A percentile compares a stretch with the other conserved stretches of the same genome.
Evolutionary conservation across 2,888 invertebrate species (phyloP).

Genomic region (Diplolepis rosae): DNA sequence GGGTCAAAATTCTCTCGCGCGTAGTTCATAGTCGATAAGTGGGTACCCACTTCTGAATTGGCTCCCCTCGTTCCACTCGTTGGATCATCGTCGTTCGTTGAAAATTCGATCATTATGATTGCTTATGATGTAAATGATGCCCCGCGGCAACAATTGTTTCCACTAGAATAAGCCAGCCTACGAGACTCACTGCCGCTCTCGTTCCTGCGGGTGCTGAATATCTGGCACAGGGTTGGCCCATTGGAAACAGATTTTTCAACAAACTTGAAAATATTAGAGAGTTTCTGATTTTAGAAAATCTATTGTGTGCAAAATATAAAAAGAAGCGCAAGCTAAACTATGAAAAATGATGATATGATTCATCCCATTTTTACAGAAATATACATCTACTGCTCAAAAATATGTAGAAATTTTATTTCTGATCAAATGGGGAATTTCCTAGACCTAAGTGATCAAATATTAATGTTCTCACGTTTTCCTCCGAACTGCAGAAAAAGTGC

Average conservation of each 20-base stretch:
- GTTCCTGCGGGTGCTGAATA: slow-evolving; percentile 31
- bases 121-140: slow-evolving; percentile 79
- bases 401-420: no score
- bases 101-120: slow-evolving; percentile 74
- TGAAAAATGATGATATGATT: no score
- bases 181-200: slow-evolving; percentile 16
- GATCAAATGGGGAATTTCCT: no score
- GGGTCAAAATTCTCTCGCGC: slow-evolving; percentile 49
- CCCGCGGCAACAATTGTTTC: slow-evolving; percentile 75
- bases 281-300: no score
- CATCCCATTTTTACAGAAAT: no score
- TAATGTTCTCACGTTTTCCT: no score
- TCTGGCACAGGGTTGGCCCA: neutral
- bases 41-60: slow-evolving; percentile 73
- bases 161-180: slow-evolving; percentile 48
- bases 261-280: no score
- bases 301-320: no score
- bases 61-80: slow-evolving; percentile 72
- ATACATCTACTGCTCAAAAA: no score
- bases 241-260: neutral
- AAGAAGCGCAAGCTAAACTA: no score
- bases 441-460: no score
- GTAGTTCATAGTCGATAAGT: slow-evolving; percentile 67
- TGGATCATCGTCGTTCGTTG: slow-evolving; percentile 72
- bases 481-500: no score